Base-by-base conservation (phyloP, 2,888 invertebrate species). In the Zaprionus lineosus region DNA sequence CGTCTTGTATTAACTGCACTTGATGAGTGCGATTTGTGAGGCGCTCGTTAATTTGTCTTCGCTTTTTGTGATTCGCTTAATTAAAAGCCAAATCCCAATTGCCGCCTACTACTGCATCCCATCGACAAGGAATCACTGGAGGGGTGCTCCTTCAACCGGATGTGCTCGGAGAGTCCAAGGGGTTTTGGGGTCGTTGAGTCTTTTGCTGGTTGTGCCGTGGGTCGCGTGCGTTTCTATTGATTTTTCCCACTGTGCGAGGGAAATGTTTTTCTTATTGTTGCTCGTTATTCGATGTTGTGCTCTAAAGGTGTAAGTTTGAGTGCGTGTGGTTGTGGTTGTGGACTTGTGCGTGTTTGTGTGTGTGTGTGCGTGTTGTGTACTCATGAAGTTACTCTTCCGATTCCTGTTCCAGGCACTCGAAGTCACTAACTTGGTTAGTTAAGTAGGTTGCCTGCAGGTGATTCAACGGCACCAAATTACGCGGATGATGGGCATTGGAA, bases 221-320 rank as follows among this genome's bases (percentile, higher is more conserved):
- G 53, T 75, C 55, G 76, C 63, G 62, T 65, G 77, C 77, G 77
- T 81, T 69, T 65, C 67, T 78, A 78, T 78, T 84, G 84, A 78
- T 78, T 78, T 84, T 78, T 84, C 84, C 65, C 73, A 55, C 62
- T 58, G 43, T 41, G 53, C 52, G 41, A 46, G 44, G 44, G 21
- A 52, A 66, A 52, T 50, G 43, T 19, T 33, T 46, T 28, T 62
- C 9, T 44, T 46, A 7, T 33, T 46, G 39, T 37, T 65, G 11
- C 28, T 34, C 36, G 26, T 31, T 29, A 15, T 43, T 47, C n/a
- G n/a, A n/a, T n/a, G n/a, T n/a, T n/a, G n/a, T n/a, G n/a, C n/a
- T n/a, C n/a, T n/a, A n/a, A n/a, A n/a, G n/a, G n/a, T n/a, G n/a
- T n/a, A n/a, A n/a, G n/a, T n/a, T n/a, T n/a, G n/a, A n/a, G n/a